phyloP scores from a whole-genome alignment of 2,888 invertebrate species.

The Pachymerium ferrugineum region DNA sequence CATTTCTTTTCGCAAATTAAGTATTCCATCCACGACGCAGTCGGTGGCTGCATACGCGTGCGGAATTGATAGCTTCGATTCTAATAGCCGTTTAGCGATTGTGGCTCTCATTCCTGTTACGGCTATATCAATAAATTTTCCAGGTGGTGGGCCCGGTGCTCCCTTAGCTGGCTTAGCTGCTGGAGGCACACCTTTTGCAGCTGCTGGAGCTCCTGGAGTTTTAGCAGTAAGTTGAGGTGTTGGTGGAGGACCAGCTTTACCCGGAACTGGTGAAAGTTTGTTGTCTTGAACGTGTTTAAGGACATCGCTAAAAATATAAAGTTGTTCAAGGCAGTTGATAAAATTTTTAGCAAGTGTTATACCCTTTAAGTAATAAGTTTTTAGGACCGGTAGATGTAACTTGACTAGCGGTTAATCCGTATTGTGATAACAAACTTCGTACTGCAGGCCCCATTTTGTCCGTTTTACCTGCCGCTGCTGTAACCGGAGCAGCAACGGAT shows the following conservation, averaged over 20 bases:
- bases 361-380: background rate
- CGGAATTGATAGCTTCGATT: conserved; percentile 54
- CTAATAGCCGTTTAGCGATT: conserved; percentile 49
- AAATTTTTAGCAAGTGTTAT: background rate
- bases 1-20: conserved; percentile 53
- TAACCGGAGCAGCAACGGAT: background rate
- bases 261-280: background rate
- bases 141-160: background rate
- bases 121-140: conserved; percentile 45
- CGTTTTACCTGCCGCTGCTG: background rate
- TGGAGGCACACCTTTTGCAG: background rate
- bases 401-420: background rate
- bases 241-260: background rate
- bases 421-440: background rate
- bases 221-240: background rate
- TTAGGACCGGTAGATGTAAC: background rate
- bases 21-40: conserved; percentile 53
- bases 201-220: background rate
- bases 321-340: background rate
- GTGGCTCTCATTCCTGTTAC: conserved; percentile 48
- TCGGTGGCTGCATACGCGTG: conserved; percentile 59
- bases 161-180: background rate
- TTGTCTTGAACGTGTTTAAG: background rate
- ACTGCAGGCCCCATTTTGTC: conserved; percentile 7
- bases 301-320: background rate